Conservation (phyloP, 2,888 invertebrate genomes). For the Yponomeuta evonymella region DNA sequence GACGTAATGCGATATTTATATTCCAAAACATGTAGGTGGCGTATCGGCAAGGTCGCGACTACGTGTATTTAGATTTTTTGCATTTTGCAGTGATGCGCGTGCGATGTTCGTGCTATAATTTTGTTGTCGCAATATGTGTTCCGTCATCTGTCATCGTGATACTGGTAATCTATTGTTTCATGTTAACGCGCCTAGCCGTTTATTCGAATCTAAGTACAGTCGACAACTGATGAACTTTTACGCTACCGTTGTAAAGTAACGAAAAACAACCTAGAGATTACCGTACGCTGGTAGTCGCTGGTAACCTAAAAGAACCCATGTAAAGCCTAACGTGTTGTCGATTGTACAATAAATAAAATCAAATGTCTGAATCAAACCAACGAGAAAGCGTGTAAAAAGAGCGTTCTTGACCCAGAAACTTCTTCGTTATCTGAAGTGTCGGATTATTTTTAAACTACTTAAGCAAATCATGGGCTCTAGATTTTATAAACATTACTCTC, state of each 20-base stretch:
- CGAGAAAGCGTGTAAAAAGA: not conserved
- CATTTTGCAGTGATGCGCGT: not conserved
- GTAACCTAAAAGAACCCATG: no score
- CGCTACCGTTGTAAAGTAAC: no score
- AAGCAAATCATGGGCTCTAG: not conserved
- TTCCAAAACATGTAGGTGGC: not conserved
- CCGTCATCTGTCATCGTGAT: not conserved
- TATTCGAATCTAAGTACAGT: no score
- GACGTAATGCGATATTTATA: conserved; percentile 6
- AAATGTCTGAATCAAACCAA: not conserved
- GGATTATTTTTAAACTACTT: not conserved
- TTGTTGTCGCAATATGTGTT: not conserved
- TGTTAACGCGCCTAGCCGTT: not conserved
- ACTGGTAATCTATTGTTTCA: not conserved
- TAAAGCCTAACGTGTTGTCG: no score
- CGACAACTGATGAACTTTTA: no score
- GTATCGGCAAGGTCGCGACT: conserved; percentile 1
- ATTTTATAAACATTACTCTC: not conserved
- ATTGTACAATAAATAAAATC: no score
- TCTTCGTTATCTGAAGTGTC: not conserved
- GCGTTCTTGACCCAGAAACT: not conserved
- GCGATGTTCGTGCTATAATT: not conserved
- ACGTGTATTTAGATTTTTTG: conserved; percentile 7
- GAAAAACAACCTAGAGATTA: no score
- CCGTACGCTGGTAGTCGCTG: no score